Evolutionary conservation across 1,140 invertebrate genomes (phyloP).

Genomic region (Copidosoma floridanum): DNA sequence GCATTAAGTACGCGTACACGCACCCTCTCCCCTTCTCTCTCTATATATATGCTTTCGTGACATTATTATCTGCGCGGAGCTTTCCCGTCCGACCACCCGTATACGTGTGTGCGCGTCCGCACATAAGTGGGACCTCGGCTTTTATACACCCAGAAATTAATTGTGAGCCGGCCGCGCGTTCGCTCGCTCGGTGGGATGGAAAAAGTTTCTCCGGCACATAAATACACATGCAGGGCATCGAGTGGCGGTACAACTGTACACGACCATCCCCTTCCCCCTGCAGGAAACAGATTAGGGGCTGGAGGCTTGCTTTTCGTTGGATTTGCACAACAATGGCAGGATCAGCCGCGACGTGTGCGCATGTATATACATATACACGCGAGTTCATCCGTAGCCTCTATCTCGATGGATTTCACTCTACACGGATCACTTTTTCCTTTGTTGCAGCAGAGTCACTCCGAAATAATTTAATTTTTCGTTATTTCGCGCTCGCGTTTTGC

Average conservation of each 20-base stretch:
- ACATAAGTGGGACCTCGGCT: no score
- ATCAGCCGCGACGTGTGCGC: conserved; percentile 39
- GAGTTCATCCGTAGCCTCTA: no score
- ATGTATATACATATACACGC: no score
- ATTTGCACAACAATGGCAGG: conserved; percentile 44
- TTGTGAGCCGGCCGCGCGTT: conserved; percentile 13
- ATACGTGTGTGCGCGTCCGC: no score
- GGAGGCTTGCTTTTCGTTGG: conserved; percentile 38
- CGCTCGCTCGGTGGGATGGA: no score
- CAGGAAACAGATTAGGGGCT: conserved; percentile 10
- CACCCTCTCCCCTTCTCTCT: no score
- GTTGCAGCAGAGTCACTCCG: background rate
- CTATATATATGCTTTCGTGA: no score
- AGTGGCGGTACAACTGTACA: background rate
- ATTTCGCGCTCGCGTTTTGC: background rate
- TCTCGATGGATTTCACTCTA: no score
- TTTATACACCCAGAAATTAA: conserved; percentile 20
- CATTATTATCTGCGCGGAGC: no score
- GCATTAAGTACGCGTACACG: conserved; percentile 3
- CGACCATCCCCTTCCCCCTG: background rate
- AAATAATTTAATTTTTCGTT: conserved; percentile 1
- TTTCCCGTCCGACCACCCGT: conserved; percentile 10
- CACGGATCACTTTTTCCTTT: no score
- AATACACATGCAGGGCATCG: no score
- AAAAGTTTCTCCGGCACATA: background rate